A percentile compares a stretch with the other conserved stretches of the same genome.
Conservation (phyloP, 2,113 vertebrate species). For the Etheostoma cragini region DNA sequence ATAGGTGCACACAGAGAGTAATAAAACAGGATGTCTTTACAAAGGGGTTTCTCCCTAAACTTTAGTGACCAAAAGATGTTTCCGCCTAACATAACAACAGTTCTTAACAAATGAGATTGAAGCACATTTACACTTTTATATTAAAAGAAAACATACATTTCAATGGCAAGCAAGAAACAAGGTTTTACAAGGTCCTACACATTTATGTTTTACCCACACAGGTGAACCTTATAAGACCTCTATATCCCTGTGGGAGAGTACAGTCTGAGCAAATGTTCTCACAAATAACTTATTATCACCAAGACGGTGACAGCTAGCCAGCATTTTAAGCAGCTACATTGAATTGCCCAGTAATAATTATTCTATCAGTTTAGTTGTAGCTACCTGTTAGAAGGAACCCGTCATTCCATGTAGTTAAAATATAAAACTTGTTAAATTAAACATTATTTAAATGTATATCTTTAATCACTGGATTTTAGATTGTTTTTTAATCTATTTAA, state of each 20-base stretch:
- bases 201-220: background rate
- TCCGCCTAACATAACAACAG: background rate
- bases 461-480: too few species aligned
- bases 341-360: background rate
- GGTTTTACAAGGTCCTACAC: background rate
- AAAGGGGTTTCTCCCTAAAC: background rate
- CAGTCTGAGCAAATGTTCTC: background rate
- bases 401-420: background rate
- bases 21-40: background rate
- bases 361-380: background rate
- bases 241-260: background rate
- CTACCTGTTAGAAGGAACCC: background rate
- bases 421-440: too few species aligned
- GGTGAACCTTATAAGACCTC: background rate
- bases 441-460: too few species aligned
- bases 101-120: background rate
- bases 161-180: background rate
- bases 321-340: background rate
- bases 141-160: background rate
- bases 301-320: too few species aligned
- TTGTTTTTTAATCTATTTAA: too few species aligned
- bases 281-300: too few species aligned
- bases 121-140: background rate
- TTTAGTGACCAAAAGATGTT: background rate
- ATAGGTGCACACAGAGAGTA: background rate